Evolutionary conservation across 2,113 vertebrate species (phyloP), one percentile per base, ranked within the genome.

Genomic region (Mionectes macconnelli): DNA sequence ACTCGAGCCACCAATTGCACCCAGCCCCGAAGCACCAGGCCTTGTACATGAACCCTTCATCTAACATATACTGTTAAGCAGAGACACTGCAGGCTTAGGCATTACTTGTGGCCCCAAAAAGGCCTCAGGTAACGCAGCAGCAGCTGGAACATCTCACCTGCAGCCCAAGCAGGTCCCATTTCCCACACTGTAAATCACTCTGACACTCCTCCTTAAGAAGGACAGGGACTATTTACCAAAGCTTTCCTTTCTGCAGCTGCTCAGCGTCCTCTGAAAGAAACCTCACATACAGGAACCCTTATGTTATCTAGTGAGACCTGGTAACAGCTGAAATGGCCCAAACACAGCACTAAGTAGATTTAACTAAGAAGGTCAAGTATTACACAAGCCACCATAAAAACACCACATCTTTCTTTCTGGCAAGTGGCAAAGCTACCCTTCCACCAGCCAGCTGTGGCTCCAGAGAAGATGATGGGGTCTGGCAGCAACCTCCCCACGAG

Each of bases 11-110:
- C 12, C 55, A 69, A 17, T 53, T 14, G 53, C 55, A 76, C 22
- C 12, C 80, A 81, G 33, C 10, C 33, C 73, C 45, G n/a, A 88
- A 74, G 23, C 22, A 59, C 44, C 16, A 56, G n/a, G 23, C 45
- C 60, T 42, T 24, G 44, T 24, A 50, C 15, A 9, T 1, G 20
- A 82, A 62, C 18, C 47, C 50, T 52, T 50, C 80, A 87, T 16
- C 83, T 31, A 47, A 53, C 27, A 12, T 1, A 6, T 1, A 1
- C 1, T 37, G 14, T 37, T 45, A 24, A 30, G 14, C 0, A 15
- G 21, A 69, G 37, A 62, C 64, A 47, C 37, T 25, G 30, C 63
- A 91, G 33, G 22, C 37, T 31, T 7, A 24, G 1, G 1, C 21
- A 18, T 33, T 24, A 33, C 27, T 4, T 40, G 31, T 70, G 56